These are phyloP conservation scores for Drosophila takahashii DNA, from an alignment of 1,140 invertebrate species.

Conservation along the genomic window DNA sequence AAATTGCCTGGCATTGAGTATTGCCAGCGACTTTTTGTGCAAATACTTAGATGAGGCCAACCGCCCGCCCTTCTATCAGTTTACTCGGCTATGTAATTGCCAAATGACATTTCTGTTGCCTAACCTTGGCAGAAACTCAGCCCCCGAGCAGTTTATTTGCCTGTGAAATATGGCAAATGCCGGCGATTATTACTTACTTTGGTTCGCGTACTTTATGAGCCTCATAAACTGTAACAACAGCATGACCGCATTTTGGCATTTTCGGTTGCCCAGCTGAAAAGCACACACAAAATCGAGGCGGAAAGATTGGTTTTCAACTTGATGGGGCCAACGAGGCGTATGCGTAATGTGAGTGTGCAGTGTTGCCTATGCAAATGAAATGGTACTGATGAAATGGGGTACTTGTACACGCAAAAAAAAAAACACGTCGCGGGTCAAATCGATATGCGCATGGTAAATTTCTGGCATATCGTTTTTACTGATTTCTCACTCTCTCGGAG, in stretches of 20 bases:
- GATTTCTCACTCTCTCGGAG: too few species aligned
- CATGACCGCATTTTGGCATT: constrained; percentile 42
- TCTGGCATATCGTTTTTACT: too few species aligned
- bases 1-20: constrained; percentile 64
- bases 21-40: constrained; percentile 45
- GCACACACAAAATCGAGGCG: too few species aligned
- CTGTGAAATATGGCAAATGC: constrained; percentile 78
- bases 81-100: constrained; percentile 69
- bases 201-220: constrained; percentile 54
- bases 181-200: constrained; percentile 77
- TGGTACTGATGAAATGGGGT: constrained; percentile 21
- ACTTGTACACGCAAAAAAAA: too few species aligned
- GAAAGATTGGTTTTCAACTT: constrained; percentile 42
- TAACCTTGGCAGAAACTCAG: constrained; percentile 49
- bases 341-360: constrained; percentile 37
- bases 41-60: constrained; percentile 25
- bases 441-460: too few species aligned
- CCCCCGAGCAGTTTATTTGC: constrained; percentile 62
- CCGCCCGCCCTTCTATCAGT: constrained; percentile 27
- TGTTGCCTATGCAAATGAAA: constrained; percentile 32
- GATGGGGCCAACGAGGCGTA: constrained; percentile 36
- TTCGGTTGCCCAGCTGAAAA: constrained; percentile 31
- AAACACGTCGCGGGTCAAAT: too few species aligned
- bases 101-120: constrained; percentile 60
- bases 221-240: constrained; percentile 52